Evolutionary conservation across 1,140 invertebrate genomes (phyloP).

Genomic region (Campoletis sonorensis): DNA sequence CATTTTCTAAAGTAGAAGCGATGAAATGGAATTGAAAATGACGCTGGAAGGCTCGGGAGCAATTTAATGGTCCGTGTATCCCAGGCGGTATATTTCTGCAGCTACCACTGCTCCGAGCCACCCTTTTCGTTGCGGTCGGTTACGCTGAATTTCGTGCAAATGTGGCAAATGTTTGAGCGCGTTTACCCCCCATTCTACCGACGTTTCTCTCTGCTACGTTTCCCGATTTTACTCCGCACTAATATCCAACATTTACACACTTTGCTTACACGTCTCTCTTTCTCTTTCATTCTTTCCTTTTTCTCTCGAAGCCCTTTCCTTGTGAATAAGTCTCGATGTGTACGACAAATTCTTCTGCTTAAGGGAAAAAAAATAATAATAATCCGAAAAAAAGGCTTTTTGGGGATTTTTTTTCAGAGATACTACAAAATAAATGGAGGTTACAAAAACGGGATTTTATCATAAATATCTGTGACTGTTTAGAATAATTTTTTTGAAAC

Average conservation of each 20-base stretch:
- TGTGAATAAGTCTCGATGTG: constrained; percentile 16
- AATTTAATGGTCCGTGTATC: constrained; percentile 34
- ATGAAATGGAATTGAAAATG: constrained; percentile 25
- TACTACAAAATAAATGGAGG: too few relatives aligned
- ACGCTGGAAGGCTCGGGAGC: background rate
- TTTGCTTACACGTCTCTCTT: background rate
- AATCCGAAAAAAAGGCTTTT: too few relatives aligned
- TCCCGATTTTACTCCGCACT: constrained; percentile 25
- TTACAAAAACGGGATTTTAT: too few relatives aligned
- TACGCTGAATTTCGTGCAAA: constrained; percentile 8
- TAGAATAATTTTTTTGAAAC: too few relatives aligned
- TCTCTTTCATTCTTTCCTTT: background rate
- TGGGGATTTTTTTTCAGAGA: too few relatives aligned
- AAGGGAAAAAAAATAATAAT: too few relatives aligned
- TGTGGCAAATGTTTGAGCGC: constrained; percentile 26
- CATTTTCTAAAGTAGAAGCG: background rate
- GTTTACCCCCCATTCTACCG: constrained; percentile 13
- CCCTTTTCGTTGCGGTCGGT: constrained; percentile 18
- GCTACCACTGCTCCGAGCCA: background rate
- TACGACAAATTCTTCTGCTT: background rate
- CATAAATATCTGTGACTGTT: too few relatives aligned
- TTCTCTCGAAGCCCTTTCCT: background rate
- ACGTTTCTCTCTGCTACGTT: constrained; percentile 18
- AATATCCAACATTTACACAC: background rate
- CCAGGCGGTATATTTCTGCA: constrained; percentile 13